Conservation (phyloP, 2,797 vertebrate species). For the Gallinago solitaria region DNA sequence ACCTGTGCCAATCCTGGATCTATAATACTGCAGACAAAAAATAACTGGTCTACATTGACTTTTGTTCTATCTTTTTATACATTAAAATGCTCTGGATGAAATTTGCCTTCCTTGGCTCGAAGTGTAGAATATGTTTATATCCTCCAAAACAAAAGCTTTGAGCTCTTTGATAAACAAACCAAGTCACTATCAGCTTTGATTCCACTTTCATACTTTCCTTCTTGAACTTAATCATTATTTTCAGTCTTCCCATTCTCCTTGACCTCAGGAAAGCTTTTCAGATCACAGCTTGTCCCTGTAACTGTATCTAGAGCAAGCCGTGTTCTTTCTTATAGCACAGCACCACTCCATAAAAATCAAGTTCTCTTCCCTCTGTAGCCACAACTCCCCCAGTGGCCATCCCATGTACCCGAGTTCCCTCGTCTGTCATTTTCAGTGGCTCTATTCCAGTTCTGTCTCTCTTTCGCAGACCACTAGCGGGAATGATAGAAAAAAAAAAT, state of each 20-base stretch:
- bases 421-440: neutral
- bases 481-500: neutral
- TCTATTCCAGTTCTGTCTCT: neutral
- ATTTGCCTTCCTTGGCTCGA: neutral
- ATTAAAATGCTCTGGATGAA: neutral
- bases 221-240: neutral
- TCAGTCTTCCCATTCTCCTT: neutral
- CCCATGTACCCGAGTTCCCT: neutral
- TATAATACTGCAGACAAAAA: neutral
- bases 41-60: neutral
- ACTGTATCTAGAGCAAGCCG: neutral
- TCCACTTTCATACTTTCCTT: neutral
- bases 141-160: neutral
- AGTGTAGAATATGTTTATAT: neutral
- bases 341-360: neutral
- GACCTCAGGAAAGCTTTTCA: neutral
- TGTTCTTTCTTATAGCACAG: neutral
- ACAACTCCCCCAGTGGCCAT: neutral
- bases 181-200: neutral
- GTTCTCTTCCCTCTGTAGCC: neutral
- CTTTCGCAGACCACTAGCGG: neutral
- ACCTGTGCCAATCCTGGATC: neutral
- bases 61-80: neutral
- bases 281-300: neutral
- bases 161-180: neutral